Conservation (phyloP, 2,888 invertebrate species). For the Caenorhabditis virilis region DNA sequence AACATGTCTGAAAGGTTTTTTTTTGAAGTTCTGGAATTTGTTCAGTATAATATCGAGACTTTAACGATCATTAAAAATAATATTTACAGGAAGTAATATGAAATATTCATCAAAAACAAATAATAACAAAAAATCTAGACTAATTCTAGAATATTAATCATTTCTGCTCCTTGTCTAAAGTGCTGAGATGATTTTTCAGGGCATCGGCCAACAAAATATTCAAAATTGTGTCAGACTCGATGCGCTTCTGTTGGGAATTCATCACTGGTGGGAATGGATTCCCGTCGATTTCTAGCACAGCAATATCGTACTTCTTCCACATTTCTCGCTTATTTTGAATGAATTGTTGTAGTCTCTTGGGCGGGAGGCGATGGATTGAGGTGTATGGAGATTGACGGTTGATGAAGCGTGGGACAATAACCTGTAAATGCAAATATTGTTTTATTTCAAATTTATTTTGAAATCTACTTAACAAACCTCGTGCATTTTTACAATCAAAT, state of each 20-base stretch:
- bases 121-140: conserved; percentile 4
- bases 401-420: conserved; percentile 46
- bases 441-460: background rate
- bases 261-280: conserved; percentile 52
- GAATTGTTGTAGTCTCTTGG: conserved; percentile 47
- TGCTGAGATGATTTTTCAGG: conserved; percentile 22
- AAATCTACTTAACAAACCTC: conserved; percentile 26
- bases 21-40: no score
- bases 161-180: conserved; percentile 4
- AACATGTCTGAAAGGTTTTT: no score
- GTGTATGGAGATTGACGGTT: conserved; percentile 58
- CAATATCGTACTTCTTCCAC: conserved; percentile 57
- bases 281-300: conserved; percentile 61
- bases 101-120: background rate
- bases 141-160: conserved; percentile 2
- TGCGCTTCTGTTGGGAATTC: conserved; percentile 1
- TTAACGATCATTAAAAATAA: no score
- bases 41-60: no score
- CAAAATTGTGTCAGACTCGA: conserved; percentile 19
- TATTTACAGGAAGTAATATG: no score
- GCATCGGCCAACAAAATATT: conserved; percentile 36
- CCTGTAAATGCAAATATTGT: conserved; percentile 23
- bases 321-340: conserved; percentile 47
- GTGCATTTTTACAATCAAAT: conserved; percentile 50
- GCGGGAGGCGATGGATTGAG: conserved; percentile 59